Base-by-base conservation (phyloP, 2,888 invertebrate species). In the Choristoneura rosaceana region DNA sequence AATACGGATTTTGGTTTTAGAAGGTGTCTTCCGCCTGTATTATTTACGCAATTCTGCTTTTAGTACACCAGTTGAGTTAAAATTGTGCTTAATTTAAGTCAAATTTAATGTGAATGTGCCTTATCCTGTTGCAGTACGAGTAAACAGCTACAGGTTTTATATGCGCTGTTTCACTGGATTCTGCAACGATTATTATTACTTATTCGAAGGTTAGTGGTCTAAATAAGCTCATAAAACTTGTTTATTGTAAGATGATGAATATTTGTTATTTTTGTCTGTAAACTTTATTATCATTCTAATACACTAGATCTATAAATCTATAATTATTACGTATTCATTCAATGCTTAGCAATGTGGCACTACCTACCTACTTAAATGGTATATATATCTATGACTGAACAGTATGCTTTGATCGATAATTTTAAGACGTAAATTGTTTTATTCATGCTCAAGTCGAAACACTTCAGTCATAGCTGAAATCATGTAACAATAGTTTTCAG, bases 31-130 rank as follows among this genome's bases (percentile, higher is more conserved):
- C 60, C 47, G 59, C 63, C 67, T 66, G 61, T 38, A 33, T 74
- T 76, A 74, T 70, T 38, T 38, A 60, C 25, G 25, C 33, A 43
- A 62, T 76, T 76, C 74, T 74, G 74, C 41, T 65, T 66, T 70
- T 34, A 34, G 45, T 38, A 17, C 55, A 38, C 71, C 64, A 67
- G 52, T 55, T 70, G 65, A 2, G 61, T 69, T 69, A 47, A 41
- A 59, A 65, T 60, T 12, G 25, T 50, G 50, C 12, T 38, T 14
- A 25, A 12, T 9, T 17, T 45, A 50, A 17, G 17, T 65, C 5
- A 4, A 12, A 14, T 55, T 65, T 3, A 66, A 41, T 17, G 14
- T 14, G 9, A 3, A 55, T 4, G 15, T 66, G 25, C 25, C 12
- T 5, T 34, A 55, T 15, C 52, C 41, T 55, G 15, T 12, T 41